phyloP scores from a whole-genome alignment of 2,797 vertebrate species.

The Sternotherus odoratus region DNA sequence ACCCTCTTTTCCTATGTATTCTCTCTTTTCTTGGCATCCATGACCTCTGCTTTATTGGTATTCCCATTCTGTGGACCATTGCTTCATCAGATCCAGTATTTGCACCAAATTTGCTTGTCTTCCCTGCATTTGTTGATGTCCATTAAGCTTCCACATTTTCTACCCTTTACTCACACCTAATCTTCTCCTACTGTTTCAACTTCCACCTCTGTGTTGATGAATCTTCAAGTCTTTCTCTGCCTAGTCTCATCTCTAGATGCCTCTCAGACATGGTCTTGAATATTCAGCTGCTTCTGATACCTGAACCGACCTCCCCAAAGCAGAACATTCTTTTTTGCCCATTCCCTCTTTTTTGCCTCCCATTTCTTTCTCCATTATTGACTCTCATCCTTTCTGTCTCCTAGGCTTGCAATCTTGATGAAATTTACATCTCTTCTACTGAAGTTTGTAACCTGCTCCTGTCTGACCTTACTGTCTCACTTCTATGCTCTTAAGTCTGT shows the following conservation, averaged over 20 bases:
- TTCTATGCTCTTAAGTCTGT: neutral
- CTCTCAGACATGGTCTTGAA: neutral
- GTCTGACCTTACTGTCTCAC: neutral
- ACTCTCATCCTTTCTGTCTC: neutral
- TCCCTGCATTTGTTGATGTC: neutral
- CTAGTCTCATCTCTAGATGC: neutral
- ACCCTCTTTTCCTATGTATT: no score
- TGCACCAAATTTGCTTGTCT: neutral
- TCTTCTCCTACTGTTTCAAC: neutral
- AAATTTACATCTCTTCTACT: neutral
- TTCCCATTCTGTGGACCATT: neutral
- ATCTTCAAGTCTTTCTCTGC: neutral
- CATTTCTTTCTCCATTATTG: neutral
- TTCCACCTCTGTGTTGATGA: neutral
- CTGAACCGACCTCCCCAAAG: neutral
- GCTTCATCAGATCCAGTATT: neutral
- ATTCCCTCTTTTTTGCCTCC: neutral
- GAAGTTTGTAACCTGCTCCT: conserved; percentile 5
- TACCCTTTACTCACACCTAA: neutral
- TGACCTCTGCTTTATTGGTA: neutral
- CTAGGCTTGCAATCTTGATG: neutral
- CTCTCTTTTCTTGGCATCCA: no score
- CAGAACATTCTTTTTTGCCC: neutral
- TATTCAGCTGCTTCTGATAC: neutral
- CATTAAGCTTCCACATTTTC: neutral